A percentile compares a stretch with the other conserved stretches of the same genome.
phyloP scores from a whole-genome alignment of 2,888 invertebrate genomes.

The Dioctria rufipes region DNA sequence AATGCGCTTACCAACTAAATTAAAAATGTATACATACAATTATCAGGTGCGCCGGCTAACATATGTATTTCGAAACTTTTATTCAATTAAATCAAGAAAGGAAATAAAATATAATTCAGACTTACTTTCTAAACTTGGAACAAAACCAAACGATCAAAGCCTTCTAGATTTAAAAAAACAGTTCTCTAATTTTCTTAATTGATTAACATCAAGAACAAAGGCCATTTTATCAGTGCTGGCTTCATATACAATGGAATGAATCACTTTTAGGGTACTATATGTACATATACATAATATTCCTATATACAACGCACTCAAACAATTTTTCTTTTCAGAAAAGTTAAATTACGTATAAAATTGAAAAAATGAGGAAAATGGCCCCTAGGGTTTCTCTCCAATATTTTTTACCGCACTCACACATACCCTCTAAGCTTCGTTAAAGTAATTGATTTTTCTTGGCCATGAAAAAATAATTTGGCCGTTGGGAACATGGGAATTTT shows the following conservation, averaged over 20 bases:
- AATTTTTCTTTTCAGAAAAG: constrained; percentile 39
- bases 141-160: too few relatives aligned
- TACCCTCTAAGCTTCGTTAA: constrained; percentile 36
- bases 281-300: background rate
- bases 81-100: too few relatives aligned
- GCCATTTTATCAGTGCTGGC: constrained; percentile 2
- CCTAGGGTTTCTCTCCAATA: constrained; percentile 35
- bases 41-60: too few relatives aligned
- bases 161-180: too few relatives aligned
- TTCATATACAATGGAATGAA: constrained; percentile 22
- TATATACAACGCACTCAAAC: constrained; percentile 6
- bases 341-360: constrained; percentile 59
- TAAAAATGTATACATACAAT: too few relatives aligned
- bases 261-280: background rate
- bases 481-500: constrained; percentile 48
- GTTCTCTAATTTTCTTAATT: constrained; percentile 9
- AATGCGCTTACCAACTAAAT: too few relatives aligned
- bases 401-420: background rate
- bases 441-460: constrained; percentile 59
- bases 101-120: too few relatives aligned
- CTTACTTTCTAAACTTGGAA: too few relatives aligned
- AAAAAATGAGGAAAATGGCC: constrained; percentile 58
- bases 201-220: constrained; percentile 17
- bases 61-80: too few relatives aligned
- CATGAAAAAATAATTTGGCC: constrained; percentile 58